phyloP scores from a whole-genome alignment of 2,113 vertebrate species.

The Poecile atricapillus region DNA sequence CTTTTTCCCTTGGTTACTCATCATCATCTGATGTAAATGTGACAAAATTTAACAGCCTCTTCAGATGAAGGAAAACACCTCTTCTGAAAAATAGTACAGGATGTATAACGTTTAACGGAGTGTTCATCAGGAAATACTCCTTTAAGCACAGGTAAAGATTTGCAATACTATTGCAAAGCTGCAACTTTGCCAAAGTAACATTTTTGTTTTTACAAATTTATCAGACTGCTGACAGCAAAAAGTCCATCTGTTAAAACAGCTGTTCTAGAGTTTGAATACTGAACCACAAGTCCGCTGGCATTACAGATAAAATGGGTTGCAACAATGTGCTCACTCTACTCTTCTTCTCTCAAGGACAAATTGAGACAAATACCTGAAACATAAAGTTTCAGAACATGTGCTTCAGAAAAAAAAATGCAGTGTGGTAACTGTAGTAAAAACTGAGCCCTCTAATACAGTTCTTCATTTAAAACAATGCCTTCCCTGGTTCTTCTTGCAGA shows the following conservation, averaged over 20 bases:
- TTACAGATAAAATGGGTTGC: background rate
- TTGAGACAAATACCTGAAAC: background rate
- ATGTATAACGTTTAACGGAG: accelerated
- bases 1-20: background rate
- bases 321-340: background rate
- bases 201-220: background rate
- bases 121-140: background rate
- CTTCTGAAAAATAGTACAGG: background rate
- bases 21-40: background rate
- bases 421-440: background rate
- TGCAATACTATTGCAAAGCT: background rate
- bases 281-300: background rate
- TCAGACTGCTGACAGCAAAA: background rate
- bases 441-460: background rate
- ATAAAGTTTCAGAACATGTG: background rate
- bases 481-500: background rate
- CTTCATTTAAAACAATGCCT: background rate
- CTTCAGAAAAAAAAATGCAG: background rate
- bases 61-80: background rate
- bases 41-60: background rate
- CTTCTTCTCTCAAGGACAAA: background rate
- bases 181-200: background rate
- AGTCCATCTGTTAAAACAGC: background rate
- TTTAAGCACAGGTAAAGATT: no score
- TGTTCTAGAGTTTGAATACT: background rate